Evolutionary conservation across 2,113 vertebrate genomes (phyloP).

Genomic region (Dermatemys mawii): DNA sequence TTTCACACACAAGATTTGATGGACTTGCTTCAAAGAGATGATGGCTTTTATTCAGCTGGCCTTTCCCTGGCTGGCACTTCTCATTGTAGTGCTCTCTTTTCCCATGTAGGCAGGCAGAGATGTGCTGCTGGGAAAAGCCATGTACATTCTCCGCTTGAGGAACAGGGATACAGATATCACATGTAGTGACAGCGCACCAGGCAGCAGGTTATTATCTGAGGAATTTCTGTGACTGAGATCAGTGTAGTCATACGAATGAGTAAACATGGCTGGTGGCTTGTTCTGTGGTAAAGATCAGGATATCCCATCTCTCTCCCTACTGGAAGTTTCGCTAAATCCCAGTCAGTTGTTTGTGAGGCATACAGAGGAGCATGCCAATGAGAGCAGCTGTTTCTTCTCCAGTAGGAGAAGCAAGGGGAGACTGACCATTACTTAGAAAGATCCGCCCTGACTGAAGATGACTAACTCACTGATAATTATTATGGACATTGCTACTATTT

Average conservation of each 20-base stretch:
- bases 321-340: neutral
- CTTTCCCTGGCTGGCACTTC: neutral
- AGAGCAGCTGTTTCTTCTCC: conserved; percentile 16
- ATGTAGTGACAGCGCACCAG: neutral
- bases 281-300: neutral
- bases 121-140: neutral
- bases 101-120: neutral
- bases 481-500: conserved; percentile 38
- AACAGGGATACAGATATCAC: neutral
- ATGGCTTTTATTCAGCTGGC: neutral
- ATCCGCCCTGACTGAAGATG: conserved; percentile 16
- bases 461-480: conserved; percentile 55
- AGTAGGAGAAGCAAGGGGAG: neutral
- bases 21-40: neutral
- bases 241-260: neutral
- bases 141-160: neutral
- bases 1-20: neutral
- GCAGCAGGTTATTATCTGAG: neutral
- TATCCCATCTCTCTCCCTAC: rapidly evolving
- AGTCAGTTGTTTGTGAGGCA: neutral
- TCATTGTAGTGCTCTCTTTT: neutral
- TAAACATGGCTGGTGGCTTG: neutral
- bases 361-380: neutral
- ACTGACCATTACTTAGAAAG: neutral
- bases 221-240: neutral